A percentile compares a stretch with the other conserved stretches of the same genome.
Evolutionary conservation across 2,113 vertebrate species (phyloP).

Genomic region (Hyaena hyaena): DNA sequence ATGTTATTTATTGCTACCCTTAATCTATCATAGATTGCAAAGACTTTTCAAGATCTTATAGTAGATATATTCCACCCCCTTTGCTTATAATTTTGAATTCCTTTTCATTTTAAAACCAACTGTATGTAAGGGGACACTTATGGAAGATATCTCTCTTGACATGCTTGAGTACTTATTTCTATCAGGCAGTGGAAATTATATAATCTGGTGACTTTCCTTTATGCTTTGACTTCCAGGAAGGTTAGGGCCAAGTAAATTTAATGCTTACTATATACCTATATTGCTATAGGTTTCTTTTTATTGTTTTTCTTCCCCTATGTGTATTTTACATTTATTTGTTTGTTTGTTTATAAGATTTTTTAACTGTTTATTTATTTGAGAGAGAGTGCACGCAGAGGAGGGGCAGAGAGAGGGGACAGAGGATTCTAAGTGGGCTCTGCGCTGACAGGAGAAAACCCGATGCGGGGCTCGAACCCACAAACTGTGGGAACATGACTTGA

Average conservation of each 20-base stretch:
- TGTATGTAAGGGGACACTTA: neutral
- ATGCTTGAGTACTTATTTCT: neutral
- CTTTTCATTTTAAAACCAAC: constrained; percentile 3
- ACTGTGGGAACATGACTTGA: too few species aligned
- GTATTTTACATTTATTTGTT: neutral
- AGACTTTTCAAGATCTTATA: neutral
- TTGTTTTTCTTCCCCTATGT: neutral
- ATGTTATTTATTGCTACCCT: neutral
- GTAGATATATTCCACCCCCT: neutral
- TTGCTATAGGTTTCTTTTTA: neutral
- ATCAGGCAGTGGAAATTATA: neutral
- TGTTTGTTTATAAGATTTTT: too few species aligned
- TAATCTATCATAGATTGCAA: neutral
- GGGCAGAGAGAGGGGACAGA: too few species aligned
- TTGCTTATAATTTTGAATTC: neutral
- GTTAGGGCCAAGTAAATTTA: neutral
- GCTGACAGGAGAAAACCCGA: too few species aligned
- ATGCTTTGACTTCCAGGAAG: neutral
- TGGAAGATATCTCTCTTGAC: neutral
- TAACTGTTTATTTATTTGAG: too few species aligned
- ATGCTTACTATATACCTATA: neutral
- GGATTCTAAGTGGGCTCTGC: too few species aligned
- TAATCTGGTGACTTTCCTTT: neutral
- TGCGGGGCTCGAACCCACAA: too few species aligned
- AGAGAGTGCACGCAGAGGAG: too few species aligned